Base-by-base conservation (phyloP, 1,140 invertebrate species). In the Drosophila jambulina region DNA sequence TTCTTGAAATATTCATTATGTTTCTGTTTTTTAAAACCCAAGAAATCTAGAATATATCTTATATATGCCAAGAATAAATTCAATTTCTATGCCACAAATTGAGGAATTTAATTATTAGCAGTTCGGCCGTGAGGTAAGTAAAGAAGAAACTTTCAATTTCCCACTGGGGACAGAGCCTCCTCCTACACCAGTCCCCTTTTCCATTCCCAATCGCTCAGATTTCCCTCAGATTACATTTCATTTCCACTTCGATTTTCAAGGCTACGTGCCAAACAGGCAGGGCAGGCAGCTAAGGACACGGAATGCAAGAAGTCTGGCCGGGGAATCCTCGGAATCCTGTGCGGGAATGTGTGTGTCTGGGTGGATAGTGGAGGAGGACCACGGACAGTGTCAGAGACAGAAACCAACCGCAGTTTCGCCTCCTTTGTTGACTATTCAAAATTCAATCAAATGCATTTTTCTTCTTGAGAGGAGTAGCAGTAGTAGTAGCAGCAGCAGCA, bases 401-500 rank as follows among this genome's bases (percentile, higher is more conserved):
- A 23, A n/a, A 23, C 2, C 38, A 34, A 43, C 21, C 62, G 27
- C 62, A 65, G 62, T 43, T 60, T 43, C 56, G 38, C 25, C 36
- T 53, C n/a, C 46, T 48, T 59, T 38, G 21, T 49, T 71, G 65
- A 71, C 69, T 84, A 77, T 80, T 81, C 68, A 84, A 85, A 84
- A 80, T 84, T 84, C 78, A 84, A 85, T 85, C 68, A 85, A 77
- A 85, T 68, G 67, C 68, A 71, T 77, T 71, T 72, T 71, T 71
- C 69, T 72, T 46, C 69, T 49, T 7, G 36, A 43, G 19, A 68
- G 46, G 21, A 62, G 57, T 38, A 29, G n/a, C 43, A 19, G 46
- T 17, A 62, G 57, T 38, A 29, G n/a, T 29, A 19, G 32, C 12
- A n/a, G n/a, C 25, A 29, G 48, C 6, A 54, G 48, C 10, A 42